Percentiles rank a stretch among this genome's conserved stretches.
These are phyloP conservation scores for Eupithecia abbreviata DNA, from an alignment of 2,888 invertebrate genomes.

Conservation along the genomic window DNA sequence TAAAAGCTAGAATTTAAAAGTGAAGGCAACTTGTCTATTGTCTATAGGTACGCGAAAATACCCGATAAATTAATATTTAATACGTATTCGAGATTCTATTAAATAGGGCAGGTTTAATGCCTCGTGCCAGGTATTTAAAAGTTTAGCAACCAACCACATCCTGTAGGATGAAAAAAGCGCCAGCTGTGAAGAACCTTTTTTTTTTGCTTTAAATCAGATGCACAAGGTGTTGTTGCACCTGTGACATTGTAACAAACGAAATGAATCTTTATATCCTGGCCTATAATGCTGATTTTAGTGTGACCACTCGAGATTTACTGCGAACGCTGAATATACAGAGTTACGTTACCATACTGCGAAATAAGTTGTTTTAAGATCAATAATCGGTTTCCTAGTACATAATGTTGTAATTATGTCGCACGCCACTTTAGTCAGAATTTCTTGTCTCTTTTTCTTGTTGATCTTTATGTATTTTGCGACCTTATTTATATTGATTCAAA, in stretches of 20 bases:
- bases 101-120: neutral
- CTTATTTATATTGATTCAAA: neutral
- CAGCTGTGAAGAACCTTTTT: neutral
- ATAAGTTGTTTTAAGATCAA: neutral
- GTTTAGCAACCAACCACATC: neutral
- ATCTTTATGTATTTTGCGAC: neutral
- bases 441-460: neutral
- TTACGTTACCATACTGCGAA: neutral
- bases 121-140: neutral
- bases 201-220: neutral
- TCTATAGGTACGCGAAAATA: no score
- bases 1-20: no score
- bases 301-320: neutral
- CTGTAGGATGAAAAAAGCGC: neutral
- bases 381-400: neutral
- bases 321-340: neutral
- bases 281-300: neutral
- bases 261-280: neutral
- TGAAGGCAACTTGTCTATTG: no score
- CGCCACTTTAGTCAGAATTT: neutral
- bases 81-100: neutral
- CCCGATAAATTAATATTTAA: no score
- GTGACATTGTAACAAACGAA: neutral
- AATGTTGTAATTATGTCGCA: neutral
- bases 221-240: neutral